These are phyloP conservation scores for Ceratitis capitata DNA, from an alignment of 1,140 invertebrate species.

Conservation along the genomic window DNA sequence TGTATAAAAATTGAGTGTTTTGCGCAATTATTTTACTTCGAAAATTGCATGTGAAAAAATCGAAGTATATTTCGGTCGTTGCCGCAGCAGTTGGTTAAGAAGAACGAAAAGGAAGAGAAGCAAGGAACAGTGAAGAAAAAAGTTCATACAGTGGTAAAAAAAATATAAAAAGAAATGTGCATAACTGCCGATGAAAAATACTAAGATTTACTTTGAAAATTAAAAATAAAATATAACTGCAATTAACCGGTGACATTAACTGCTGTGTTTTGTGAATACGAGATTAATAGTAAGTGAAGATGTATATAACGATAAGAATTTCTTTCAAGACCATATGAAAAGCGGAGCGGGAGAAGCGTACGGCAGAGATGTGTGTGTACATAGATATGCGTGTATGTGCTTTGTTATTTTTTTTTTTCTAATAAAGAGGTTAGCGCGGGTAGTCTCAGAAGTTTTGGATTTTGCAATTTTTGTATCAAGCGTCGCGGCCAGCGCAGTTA, in stretches of 20 bases:
- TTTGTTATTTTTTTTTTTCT: not conserved
- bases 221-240: not conserved
- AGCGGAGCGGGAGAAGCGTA: not conserved
- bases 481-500: not conserved
- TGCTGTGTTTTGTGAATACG: not conserved
- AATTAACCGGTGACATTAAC: not conserved
- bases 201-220: not conserved
- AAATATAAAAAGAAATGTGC: slow-evolving; percentile 28
- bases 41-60: slow-evolving; percentile 40
- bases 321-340: slow-evolving; percentile 27
- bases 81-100: slow-evolving; percentile 39
- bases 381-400: slow-evolving; percentile 19
- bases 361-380: not conserved
- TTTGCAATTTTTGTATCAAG: not conserved
- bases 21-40: slow-evolving; percentile 23
- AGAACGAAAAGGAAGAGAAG: slow-evolving; percentile 20
- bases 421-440: not conserved
- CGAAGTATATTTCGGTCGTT: slow-evolving; percentile 40
- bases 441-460: not conserved
- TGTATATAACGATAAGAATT: not conserved
- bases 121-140: slow-evolving; percentile 30
- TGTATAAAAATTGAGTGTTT: not conserved
- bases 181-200: not conserved
- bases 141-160: not conserved
- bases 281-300: slow-evolving; percentile 1